A percentile compares a stretch with the other conserved stretches of the same genome.
phyloP scores from a whole-genome alignment of 2,797 vertebrate species.

The Sebastes paucispinis region DNA sequence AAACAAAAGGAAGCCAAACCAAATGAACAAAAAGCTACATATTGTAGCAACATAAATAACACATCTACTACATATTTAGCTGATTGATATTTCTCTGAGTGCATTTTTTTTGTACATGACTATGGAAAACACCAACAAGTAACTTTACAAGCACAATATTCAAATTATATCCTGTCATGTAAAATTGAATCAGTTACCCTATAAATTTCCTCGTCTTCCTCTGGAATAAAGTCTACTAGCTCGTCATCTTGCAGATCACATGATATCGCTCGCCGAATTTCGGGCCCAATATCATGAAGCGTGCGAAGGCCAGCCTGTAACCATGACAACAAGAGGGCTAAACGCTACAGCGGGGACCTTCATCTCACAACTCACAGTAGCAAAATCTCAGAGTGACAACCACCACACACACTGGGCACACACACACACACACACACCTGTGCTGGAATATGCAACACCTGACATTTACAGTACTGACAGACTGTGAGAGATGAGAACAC shows the following conservation, averaged over 20 bases:
- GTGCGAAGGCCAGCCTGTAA: constrained; percentile 99
- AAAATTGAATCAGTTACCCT: constrained; percentile 90
- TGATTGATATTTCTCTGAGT: constrained; percentile 4
- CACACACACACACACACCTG: constrained; percentile 59
- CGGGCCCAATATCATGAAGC: constrained; percentile 99
- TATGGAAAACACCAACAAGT: constrained; percentile 4
- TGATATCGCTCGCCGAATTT: constrained; percentile 99
- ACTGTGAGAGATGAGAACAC: constrained; percentile 74
- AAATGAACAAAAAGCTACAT: constrained; percentile 34
- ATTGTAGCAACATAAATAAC: constrained; percentile 16
- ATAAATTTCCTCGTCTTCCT: constrained; percentile 98
- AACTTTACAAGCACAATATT: constrained; percentile 33
- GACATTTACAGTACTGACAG: constrained; percentile 72
- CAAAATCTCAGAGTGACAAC: constrained; percentile 53
- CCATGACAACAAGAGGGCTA: constrained; percentile 83
- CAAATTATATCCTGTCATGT: constrained; percentile 53
- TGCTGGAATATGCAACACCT: constrained; percentile 56
- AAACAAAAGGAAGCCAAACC: constrained; percentile 53
- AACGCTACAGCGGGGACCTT: constrained; percentile 62
- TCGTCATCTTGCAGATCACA: constrained; percentile 99
- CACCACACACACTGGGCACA: constrained; percentile 63
- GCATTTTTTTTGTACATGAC: constrained; percentile 29
- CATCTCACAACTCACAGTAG: constrained; percentile 62
- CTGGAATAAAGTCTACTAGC: constrained; percentile 94
- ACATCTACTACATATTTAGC: constrained; percentile 31